A percentile compares a stretch with the other conserved stretches of the same genome.
These are phyloP conservation scores for Amphipoea oculea DNA, from an alignment of 2,888 invertebrate genomes.

Conservation along the genomic window DNA sequence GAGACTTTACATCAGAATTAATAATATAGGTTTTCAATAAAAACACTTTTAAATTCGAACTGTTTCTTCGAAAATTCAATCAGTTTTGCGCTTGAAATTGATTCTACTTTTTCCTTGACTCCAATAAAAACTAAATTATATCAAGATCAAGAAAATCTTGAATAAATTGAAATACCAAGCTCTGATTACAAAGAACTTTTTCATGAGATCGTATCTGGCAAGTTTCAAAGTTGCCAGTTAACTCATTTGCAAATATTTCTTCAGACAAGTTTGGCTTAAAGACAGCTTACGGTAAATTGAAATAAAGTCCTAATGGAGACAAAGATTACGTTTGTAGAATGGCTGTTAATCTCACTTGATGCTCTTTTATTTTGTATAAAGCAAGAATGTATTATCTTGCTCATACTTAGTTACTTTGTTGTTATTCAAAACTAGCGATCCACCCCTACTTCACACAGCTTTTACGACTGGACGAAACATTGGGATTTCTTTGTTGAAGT, in stretches of 20 bases:
- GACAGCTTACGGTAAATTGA: constrained; percentile 46
- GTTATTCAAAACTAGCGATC: background rate
- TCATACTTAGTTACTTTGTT: background rate
- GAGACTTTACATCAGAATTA: background rate
- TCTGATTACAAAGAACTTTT: constrained; percentile 45
- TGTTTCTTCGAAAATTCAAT: constrained; percentile 14
- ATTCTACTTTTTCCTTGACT: constrained; percentile 14
- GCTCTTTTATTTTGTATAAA: constrained; percentile 7
- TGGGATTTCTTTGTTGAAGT: background rate
- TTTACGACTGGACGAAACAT: background rate
- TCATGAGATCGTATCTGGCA: constrained; percentile 41
- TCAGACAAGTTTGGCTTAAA: constrained; percentile 28
- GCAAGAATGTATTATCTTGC: background rate
- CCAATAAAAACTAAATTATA: constrained; percentile 18
- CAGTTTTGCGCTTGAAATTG: background rate
- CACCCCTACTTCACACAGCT: background rate
- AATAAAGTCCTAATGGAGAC: constrained; percentile 30
- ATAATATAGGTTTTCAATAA: background rate
- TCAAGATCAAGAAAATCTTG: constrained; percentile 23
- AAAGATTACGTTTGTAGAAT: constrained; percentile 15
- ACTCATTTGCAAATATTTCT: constrained; percentile 53
- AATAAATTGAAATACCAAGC: constrained; percentile 44
- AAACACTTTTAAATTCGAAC: background rate
- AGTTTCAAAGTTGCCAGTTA: constrained; percentile 41
- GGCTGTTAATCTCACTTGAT: constrained; percentile 6